These are phyloP conservation scores for Dasyornis broadbenti DNA, from an alignment of 2,113 vertebrate species.

Conservation along the genomic window DNA sequence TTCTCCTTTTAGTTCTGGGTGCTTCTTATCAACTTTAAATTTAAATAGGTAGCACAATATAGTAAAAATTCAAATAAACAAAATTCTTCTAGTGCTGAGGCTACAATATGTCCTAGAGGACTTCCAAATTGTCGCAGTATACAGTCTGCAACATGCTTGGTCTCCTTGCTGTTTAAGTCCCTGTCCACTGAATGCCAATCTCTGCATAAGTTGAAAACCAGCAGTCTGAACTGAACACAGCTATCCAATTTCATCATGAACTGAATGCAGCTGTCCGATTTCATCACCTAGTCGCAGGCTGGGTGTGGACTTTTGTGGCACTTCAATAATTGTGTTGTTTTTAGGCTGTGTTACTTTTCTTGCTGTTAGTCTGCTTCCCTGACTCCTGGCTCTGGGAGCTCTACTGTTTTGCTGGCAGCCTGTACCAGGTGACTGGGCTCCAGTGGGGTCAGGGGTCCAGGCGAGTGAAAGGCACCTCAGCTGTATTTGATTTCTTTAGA, in stretches of 20 bases:
- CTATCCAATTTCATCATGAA: neutral
- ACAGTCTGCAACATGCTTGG: neutral
- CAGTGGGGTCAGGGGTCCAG: rapidly evolving
- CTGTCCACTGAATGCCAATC: neutral
- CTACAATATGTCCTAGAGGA: neutral
- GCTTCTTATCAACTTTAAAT: neutral
- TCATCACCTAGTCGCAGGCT: neutral
- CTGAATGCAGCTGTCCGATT: neutral
- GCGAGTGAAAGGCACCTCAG: neutral
- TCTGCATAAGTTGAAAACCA: neutral
- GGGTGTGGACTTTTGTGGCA: neutral
- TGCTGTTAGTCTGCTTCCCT: neutral
- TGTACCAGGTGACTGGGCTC: rapidly evolving
- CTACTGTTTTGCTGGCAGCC: neutral
- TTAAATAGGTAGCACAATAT: neutral
- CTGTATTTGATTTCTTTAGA: neutral
- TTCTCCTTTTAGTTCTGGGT: neutral
- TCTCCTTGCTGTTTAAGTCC: neutral
- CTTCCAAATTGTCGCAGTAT: neutral
- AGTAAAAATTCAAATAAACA: neutral
- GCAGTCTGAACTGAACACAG: neutral
- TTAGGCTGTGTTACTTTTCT: neutral
- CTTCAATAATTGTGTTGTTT: neutral
- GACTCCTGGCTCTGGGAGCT: neutral
- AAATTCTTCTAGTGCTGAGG: neutral